Percentiles rank a stretch among this genome's conserved stretches.
Evolutionary conservation across 1,140 invertebrate species (phyloP).

Genomic region (Macrosteles quadrilineatus): DNA sequence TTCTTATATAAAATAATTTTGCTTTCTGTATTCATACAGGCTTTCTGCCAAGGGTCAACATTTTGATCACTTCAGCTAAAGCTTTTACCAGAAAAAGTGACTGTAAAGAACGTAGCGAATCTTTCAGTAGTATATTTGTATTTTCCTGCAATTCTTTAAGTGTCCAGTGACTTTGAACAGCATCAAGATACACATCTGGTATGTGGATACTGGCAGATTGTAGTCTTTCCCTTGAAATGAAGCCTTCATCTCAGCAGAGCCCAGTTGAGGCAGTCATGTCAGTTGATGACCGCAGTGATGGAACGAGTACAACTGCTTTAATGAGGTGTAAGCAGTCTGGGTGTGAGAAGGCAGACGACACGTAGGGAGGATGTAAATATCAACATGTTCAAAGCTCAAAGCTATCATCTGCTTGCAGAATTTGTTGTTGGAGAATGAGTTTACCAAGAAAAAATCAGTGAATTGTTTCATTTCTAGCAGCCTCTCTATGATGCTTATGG

Average conservation of each 20-base stretch:
- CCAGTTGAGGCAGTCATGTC: conserved; percentile 65
- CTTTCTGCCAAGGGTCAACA: no score
- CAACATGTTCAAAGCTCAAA: conserved; percentile 69
- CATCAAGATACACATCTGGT: conserved; percentile 71
- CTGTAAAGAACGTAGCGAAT: no score
- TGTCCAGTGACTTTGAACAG: conserved; percentile 60
- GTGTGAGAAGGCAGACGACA: no score
- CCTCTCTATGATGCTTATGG: no score
- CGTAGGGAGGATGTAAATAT: no score
- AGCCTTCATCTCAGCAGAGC: conserved; percentile 67
- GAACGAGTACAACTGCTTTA: conserved; percentile 56
- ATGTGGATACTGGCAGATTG: conserved; percentile 64
- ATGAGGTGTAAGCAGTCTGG: no score
- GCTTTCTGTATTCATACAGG: no score
- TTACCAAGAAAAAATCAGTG: conserved; percentile 68
- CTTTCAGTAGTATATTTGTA: no score
- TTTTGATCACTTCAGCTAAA: neutral
- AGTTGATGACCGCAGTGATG: conserved; percentile 71
- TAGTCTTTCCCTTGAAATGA: conserved; percentile 56
- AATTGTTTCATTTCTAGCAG: conserved; percentile 68
- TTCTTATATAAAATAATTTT: no score
- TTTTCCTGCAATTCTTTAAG: no score
- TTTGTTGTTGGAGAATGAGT: conserved; percentile 67
- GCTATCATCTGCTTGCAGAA: conserved; percentile 63
- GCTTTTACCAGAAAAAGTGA: no score